Conservation (phyloP, 1,140 invertebrate genomes). For the Caerostris darwini region DNA sequence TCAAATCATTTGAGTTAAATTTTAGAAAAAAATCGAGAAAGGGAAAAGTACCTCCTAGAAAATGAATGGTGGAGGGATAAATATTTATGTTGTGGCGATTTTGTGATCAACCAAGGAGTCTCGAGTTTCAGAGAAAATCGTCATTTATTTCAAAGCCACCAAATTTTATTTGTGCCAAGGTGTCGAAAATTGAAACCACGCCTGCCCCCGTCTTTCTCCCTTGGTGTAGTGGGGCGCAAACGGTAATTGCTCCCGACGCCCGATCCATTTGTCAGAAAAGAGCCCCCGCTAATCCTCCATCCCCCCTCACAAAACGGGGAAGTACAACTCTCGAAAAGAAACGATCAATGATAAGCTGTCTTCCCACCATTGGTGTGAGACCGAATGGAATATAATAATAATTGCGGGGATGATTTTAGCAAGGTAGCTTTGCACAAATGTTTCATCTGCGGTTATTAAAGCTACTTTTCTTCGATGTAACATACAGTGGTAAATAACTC, state of each 20-base stretch:
- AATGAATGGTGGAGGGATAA: not conserved
- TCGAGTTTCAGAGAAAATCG: conserved; percentile 38
- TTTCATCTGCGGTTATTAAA: not conserved
- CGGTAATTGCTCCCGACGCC: conserved; percentile 55
- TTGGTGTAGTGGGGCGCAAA: conserved; percentile 1
- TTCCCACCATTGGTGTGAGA: not conserved
- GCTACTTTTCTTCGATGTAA: not conserved
- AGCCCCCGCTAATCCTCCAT: not conserved
- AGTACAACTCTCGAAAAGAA: conserved; percentile 39
- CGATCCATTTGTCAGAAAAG: conserved; percentile 58
- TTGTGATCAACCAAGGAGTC: not conserved
- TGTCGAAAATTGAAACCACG: conserved; percentile 57
- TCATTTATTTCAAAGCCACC: conserved; percentile 2
- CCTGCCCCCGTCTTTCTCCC: not conserved
- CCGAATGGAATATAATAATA: conserved; percentile 27
- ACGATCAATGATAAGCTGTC: conserved; percentile 23
- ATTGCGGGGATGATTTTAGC: not conserved
- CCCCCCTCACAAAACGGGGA: not conserved
- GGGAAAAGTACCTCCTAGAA: not conserved
- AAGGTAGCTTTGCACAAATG: not conserved
- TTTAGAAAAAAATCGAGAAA: too few relatives aligned
- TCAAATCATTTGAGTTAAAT: too few relatives aligned
- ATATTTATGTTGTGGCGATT: conserved; percentile 37
- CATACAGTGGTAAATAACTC: not conserved
- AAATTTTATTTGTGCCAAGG: conserved; percentile 35